Percentiles rank a stretch among this genome's conserved stretches.
Conservation (phyloP, 2,113 vertebrate species). For the Mobula birostris region DNA sequence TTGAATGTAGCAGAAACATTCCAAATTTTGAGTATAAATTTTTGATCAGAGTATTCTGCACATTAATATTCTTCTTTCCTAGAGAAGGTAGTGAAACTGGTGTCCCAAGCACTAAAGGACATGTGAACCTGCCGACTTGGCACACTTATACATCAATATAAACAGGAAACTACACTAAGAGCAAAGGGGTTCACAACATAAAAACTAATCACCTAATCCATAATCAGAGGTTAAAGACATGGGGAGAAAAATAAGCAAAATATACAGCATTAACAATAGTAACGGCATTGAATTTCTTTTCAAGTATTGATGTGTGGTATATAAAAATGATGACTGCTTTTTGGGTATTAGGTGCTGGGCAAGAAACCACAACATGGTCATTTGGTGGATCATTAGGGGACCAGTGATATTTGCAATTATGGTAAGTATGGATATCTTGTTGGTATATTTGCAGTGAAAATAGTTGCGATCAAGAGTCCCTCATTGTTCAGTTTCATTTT, state of each 20-base stretch:
- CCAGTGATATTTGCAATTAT: slow-evolving; percentile 75
- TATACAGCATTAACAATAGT: background rate
- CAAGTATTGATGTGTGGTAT: background rate
- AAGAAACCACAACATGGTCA: slow-evolving; percentile 61
- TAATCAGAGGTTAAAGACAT: background rate
- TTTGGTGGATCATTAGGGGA: slow-evolving; percentile 92
- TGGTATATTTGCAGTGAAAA: background rate
- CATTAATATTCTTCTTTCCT: background rate
- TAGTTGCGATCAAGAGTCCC: background rate
- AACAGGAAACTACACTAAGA: background rate
- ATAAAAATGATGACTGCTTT: background rate
- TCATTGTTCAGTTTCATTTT: background rate
- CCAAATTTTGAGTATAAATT: background rate
- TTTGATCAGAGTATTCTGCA: background rate
- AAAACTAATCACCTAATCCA: background rate
- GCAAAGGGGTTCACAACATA: background rate
- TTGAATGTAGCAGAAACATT: background rate
- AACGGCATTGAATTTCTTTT: background rate
- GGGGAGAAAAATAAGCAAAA: background rate
- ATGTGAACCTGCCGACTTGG: background rate
- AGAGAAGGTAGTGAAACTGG: background rate
- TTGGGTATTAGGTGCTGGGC: slow-evolving; percentile 73
- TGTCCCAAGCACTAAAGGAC: background rate
- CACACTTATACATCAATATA: background rate
- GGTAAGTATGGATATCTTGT: slow-evolving; percentile 58